Conservation (phyloP, 2,888 invertebrate genomes). For the Zonitis immaculata region DNA sequence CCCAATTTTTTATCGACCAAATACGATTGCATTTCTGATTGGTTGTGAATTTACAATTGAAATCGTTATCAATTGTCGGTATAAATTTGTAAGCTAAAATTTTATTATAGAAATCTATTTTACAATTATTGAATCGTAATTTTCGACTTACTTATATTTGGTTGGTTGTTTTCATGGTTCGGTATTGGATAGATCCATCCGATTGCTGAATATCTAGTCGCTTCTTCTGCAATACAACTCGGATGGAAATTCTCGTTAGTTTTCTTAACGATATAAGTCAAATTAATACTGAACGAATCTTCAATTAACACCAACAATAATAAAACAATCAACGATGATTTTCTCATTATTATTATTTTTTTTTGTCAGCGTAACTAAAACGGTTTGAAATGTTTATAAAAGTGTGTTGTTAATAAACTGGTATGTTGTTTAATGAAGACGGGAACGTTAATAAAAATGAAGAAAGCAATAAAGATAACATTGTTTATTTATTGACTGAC, state of each 20-base stretch:
- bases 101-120: no score
- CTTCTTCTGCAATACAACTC: constrained; percentile 40
- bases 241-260: constrained; percentile 27
- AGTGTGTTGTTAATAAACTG: not conserved
- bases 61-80: constrained; percentile 35
- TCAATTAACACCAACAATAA: constrained; percentile 16
- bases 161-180: constrained; percentile 26
- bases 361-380: constrained; percentile 9
- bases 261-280: constrained; percentile 39
- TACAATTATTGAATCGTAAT: not conserved
- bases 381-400: no score
- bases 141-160: constrained; percentile 34
- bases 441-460: not conserved
- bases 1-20: constrained; percentile 40
- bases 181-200: constrained; percentile 42
- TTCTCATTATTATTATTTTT: constrained; percentile 26
- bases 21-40: constrained; percentile 32
- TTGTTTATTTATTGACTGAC: constrained; percentile 14
- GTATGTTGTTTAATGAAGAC: not conserved
- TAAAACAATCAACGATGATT: constrained; percentile 22
- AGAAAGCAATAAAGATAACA: constrained; percentile 13
- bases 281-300: constrained; percentile 26
- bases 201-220: constrained; percentile 37
- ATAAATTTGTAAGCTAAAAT: constrained; percentile 38
- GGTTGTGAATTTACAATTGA: constrained; percentile 39